Conservation (phyloP, 2,797 vertebrate species). For the Vultur gryphus region DNA sequence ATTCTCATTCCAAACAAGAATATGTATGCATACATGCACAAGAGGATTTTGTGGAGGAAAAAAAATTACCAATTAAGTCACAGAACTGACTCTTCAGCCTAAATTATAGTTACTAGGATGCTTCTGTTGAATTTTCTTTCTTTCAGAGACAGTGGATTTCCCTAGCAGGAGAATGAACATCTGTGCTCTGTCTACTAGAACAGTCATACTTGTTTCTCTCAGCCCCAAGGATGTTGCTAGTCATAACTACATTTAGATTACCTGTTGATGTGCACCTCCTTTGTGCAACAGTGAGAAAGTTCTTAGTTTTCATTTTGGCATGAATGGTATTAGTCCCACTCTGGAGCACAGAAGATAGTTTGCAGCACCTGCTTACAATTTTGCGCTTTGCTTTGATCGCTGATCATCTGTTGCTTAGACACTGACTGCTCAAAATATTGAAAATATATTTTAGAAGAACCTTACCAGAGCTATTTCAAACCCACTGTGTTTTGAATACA, state of each 20-base stretch:
- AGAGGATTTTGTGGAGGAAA: neutral
- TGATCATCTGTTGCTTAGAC: neutral
- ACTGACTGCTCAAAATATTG: neutral
- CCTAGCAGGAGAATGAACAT: neutral
- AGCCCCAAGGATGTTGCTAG: neutral
- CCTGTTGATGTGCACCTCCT: neutral
- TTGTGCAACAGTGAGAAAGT: neutral
- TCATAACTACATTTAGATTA: neutral
- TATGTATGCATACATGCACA: neutral
- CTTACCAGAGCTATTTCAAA: neutral
- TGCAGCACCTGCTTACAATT: neutral
- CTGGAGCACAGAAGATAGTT: neutral
- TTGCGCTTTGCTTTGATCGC: neutral
- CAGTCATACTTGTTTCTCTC: neutral
- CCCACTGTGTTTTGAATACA: neutral
- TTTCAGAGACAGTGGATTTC: neutral
- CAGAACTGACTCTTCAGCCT: neutral
- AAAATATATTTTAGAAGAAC: neutral
- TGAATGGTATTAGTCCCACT: neutral
- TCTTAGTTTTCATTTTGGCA: neutral
- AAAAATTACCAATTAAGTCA: neutral
- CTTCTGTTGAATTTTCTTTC: neutral
- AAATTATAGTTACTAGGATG: neutral
- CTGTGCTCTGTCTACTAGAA: neutral
- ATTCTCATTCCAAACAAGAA: neutral